Percentiles rank a stretch among this genome's conserved stretches.
phyloP scores from a whole-genome alignment of 2,113 vertebrate species.

The Mola mola region DNA sequence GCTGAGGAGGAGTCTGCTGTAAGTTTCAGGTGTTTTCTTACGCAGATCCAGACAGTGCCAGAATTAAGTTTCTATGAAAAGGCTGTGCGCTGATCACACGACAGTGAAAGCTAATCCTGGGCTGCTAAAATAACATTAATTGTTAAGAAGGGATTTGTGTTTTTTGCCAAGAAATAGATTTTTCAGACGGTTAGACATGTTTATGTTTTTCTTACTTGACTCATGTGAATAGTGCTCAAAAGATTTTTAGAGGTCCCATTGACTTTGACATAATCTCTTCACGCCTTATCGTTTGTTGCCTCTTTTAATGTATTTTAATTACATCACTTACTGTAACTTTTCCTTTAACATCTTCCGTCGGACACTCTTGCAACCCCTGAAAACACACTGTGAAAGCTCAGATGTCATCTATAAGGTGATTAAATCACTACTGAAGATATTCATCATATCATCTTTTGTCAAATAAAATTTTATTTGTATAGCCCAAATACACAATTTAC shows the following conservation, averaged over 20 bases:
- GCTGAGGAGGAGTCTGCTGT: slow-evolving; percentile 47
- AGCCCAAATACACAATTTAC: too few species aligned
- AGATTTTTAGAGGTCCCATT: too few species aligned
- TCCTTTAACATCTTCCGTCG: too few species aligned
- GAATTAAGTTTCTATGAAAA: slow-evolving; percentile 41
- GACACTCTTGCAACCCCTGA: too few species aligned
- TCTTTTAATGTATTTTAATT: too few species aligned
- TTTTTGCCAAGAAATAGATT: neutral
- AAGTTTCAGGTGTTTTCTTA: slow-evolving; percentile 59
- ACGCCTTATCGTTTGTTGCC: too few species aligned
- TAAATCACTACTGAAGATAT: too few species aligned
- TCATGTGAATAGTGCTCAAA: too few species aligned
- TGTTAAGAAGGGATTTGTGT: neutral
- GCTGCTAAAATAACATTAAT: neutral
- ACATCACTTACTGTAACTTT: too few species aligned
- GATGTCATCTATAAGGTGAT: slow-evolving; percentile 82
- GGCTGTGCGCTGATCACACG: slow-evolving; percentile 18
- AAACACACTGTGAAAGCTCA: slow-evolving; percentile 82
- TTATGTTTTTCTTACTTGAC: neutral
- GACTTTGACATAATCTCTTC: too few species aligned
- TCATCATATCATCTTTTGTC: too few species aligned
- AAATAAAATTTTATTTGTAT: too few species aligned
- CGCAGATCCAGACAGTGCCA: slow-evolving; percentile 70
- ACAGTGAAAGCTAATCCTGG: slow-evolving; percentile 11
- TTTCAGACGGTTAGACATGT: neutral